Conservation (phyloP, 2,113 vertebrate species). For the Aptenodytes patagonicus region DNA sequence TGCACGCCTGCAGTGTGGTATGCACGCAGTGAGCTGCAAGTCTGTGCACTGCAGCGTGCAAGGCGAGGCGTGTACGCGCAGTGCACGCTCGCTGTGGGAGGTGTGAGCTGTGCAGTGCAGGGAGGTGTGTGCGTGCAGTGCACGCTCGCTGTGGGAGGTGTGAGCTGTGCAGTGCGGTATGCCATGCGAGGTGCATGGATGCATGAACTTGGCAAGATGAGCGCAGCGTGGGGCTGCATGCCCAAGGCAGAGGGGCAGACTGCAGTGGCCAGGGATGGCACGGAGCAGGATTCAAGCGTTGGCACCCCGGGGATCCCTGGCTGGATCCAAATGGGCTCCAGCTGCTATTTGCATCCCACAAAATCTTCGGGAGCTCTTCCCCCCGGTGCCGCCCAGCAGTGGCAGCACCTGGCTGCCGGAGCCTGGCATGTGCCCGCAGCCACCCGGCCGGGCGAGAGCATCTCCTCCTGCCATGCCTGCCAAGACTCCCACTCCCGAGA, state of each 20-base stretch:
- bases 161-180: rapidly evolving
- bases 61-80: rapidly evolving
- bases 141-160: background rate
- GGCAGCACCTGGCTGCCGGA: background rate
- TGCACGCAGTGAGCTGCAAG: rapidly evolving
- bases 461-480: background rate
- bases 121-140: background rate
- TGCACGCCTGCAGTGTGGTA: rapidly evolving
- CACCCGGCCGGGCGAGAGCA: background rate
- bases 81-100: background rate
- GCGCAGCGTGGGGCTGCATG: rapidly evolving
- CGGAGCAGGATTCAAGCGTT: rapidly evolving
- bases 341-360: background rate
- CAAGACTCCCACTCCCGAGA: slow-evolving; percentile 18
- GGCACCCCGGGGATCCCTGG: background rate
- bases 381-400: rapidly evolving
- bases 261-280: background rate
- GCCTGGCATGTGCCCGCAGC: background rate
- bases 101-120: background rate
- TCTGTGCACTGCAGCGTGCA: background rate
- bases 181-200: rapidly evolving
- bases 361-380: background rate
- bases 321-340: background rate
- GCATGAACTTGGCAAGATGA: background rate
- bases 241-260: background rate